Base-by-base conservation (phyloP, 2,113 vertebrate species). In the Balaeniceps rex region DNA sequence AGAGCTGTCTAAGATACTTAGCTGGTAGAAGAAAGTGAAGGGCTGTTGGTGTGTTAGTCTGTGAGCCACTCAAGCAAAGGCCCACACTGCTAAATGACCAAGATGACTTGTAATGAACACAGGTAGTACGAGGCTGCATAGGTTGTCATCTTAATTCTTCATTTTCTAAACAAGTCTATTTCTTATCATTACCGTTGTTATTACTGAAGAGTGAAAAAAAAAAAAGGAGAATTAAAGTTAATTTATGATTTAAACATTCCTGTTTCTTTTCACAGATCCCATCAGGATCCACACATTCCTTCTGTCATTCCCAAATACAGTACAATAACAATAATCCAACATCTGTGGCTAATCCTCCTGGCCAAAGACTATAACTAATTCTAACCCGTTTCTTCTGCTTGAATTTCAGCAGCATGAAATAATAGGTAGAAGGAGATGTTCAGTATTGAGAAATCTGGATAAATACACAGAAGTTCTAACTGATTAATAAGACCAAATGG, bases 281-380 rank as follows among this genome's bases (percentile, higher is more conserved):
- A 83, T 90, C 69, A 51, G 42, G 69, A 87, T 94, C 77, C 77
- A 68, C 65, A 92, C 94, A 95, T 97, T 97, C 96, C 83, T 96
- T 16, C 92, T 97, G 92, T 90, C 95, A 89, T 93, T 94, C 82
- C 74, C 95, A 65, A 97, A 95, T 55, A 82, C 75, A 65, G n/a
- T 72, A n/a, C 94, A 96, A 90, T 91, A 94, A 97, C 87, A 97
- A 95, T 88, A 97, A 97, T 74, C 68, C 95, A 82, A 83, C 75
- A 92, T 94, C 93, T 95, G 97, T 83, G 97, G 97, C 96, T 93
- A 87, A 74, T 83, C 64, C 60, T 74, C 21, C 68, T 61, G 72
- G 98, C 93, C 96, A 94, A 96, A 91, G 92, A 83, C 84, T 83
- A 7, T 85, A 94, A 95, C 95, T 82, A 96, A 97, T 93, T 86